phyloP scores from a whole-genome alignment of 2,113 vertebrate genomes.

The Castor canadensis region DNA sequence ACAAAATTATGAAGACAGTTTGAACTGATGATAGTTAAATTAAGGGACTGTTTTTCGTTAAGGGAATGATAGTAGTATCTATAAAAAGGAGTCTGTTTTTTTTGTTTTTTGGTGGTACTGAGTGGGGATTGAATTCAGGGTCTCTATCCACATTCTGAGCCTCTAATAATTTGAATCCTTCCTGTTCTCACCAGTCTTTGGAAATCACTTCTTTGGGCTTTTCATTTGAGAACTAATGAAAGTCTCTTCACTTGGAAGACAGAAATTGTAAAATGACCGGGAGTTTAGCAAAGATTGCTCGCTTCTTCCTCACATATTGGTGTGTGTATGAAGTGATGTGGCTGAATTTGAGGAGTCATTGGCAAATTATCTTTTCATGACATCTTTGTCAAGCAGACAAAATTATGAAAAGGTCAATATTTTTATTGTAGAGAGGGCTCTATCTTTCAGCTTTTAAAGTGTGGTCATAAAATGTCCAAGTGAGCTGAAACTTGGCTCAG shows the following conservation, averaged over 20 bases:
- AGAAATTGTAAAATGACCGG: neutral
- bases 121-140: too few relatives aligned
- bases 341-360: neutral
- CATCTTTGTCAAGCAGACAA: neutral
- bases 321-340: neutral
- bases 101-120: too few relatives aligned
- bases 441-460: neutral
- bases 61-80: neutral
- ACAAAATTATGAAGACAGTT: constrained; percentile 10
- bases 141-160: too few relatives aligned
- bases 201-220: neutral
- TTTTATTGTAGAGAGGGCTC: neutral
- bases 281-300: neutral
- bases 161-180: neutral
- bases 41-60: neutral
- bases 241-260: constrained; percentile 22
- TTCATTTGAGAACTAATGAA: neutral
- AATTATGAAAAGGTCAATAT: neutral
- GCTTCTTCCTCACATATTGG: neutral
- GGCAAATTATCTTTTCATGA: neutral
- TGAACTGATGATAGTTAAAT: neutral
- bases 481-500: neutral
- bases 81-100: neutral
- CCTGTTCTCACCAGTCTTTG: neutral
- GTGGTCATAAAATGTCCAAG: neutral